Base-by-base conservation (phyloP, 2,113 vertebrate genomes). In the Glaucomys volans region DNA sequence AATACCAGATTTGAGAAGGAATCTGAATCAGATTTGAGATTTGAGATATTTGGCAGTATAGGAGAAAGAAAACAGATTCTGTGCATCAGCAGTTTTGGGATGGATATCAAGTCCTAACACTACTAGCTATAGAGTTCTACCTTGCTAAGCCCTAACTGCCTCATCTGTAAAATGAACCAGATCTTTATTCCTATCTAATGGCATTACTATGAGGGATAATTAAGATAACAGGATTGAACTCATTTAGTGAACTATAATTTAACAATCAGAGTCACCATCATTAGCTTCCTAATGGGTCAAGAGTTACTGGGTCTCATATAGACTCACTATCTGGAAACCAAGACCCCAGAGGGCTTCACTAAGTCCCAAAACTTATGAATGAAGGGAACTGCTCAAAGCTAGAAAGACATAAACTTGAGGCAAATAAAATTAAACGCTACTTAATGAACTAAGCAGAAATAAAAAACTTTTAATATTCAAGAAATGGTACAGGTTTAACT, bases 341-440 rank as follows among this genome's bases (percentile, higher is more conserved):
- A 50, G n/a, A 76, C 64, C 64, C 37, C 69, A 87, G 10, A 87
- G 62, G 40, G 77, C 44, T 74, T 93, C 76, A 42, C 64, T 67
- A 95, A 92, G 66, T 74, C 26, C 77, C 59, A 93, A 9, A 32
- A 83, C 40, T 40, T 47, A 75, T n/a, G 47, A 88, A 88, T 62
- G 66, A 95, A 93, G 13, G 32, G 69, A 93, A 84, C 9, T 66
- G 17, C n/a, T 96, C 66, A 93, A 93, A 90, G 50, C 30, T 69
- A 82, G 22, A 85, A 92, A 92, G 18, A 90, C 82, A 96, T 1
- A 71, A 69, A 67, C 10, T 47, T 57, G 28, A 93, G 37, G n/a
- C 7, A 96, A 85, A 87, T 69, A 64, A 95, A 96, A 88, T 26
- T 54, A 83, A 95, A 82, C 42, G 37, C 32, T 81, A 93, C 8